Conservation (phyloP, 2,113 vertebrate genomes). For the Catharus minimus region DNA sequence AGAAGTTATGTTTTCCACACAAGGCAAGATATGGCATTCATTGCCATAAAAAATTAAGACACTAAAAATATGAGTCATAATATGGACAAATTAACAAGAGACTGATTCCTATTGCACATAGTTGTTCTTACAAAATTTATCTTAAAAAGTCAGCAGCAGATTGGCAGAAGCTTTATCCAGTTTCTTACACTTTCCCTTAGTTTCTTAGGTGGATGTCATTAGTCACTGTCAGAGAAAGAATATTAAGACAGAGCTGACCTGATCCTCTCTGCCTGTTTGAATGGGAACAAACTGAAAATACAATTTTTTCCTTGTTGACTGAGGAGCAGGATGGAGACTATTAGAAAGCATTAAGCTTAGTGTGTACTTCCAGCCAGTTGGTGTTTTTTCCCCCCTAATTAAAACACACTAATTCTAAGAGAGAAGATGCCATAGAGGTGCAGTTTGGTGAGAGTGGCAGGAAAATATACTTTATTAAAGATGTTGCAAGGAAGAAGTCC, state of each 20-base stretch:
- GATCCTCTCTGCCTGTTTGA: not conserved
- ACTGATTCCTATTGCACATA: not conserved
- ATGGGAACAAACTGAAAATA: not conserved
- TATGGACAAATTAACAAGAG: not conserved
- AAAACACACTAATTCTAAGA: not conserved
- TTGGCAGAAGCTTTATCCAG: not conserved
- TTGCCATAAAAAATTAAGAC: not conserved
- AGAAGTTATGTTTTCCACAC: not conserved
- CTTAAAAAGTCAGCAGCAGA: not conserved
- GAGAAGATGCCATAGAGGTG: not conserved
- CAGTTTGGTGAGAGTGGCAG: not conserved
- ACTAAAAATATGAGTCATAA: not conserved
- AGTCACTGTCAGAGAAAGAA: not conserved
- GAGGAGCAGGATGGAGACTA: not conserved
- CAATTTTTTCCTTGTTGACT: not conserved
- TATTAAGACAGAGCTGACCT: not conserved
- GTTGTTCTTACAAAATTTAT: not conserved
- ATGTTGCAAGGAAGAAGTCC: not conserved
- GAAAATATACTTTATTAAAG: not conserved
- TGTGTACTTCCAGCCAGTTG: not conserved
- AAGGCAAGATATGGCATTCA: not conserved
- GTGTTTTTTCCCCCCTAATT: fast-evolving
- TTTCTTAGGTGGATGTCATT: not conserved
- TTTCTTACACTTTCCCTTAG: not conserved
- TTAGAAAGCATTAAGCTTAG: not conserved